Base-by-base conservation (phyloP, 1,140 invertebrate genomes). In the Bombus turneri region DNA sequence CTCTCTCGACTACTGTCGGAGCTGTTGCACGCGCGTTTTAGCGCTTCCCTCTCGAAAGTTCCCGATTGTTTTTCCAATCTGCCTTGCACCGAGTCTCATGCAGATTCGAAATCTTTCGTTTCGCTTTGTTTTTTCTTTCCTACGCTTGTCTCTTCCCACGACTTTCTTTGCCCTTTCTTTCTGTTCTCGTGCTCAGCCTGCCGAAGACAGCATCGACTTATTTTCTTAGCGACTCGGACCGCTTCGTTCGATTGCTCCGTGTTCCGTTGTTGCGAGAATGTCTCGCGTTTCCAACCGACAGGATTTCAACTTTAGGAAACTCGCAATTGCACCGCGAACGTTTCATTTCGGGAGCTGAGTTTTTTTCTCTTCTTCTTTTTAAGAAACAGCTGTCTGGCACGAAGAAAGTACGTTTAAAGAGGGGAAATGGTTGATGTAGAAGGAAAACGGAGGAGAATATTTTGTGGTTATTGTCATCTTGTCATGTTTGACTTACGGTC, bases 21-120 rank as follows among this genome's bases (percentile, higher is more conserved):
- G 34, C 43, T 25, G 41, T 76, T 53, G 72, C 34, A 77, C 57
- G 66, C 76, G 76, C 64, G 31, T 53, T 66, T 69, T 34, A 66
- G 68, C 83, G 59, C 53, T 53, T 25, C 37, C 64, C 72, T 47
- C 77, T 41, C 69, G 62, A 69, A 57, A 74, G 59, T 66, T 59
- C 75, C 75, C 79, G 80, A 91, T 91, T 91, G 88, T 91, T 91
- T 83, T 85, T 86, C 53, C 81, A 86, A 91, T 91, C 81, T 89
- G 59, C 59, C 72, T 86, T 84, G 86, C 62, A 83, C 73, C 77
- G 82, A 57, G 43, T 47, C 34, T 83, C 74, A 85, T 87, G 81
- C 88, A 89, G 82, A 90, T 89, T 79, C 82, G 62, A 86, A 79
- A 85, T 85, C 69, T 34, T 76, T 39, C 25, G 68, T 66, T 72